Evolutionary conservation across 2,888 invertebrate genomes (phyloP), one percentile per base, ranked within the genome.

Genomic region (Caenorhabditis panamensis): DNA sequence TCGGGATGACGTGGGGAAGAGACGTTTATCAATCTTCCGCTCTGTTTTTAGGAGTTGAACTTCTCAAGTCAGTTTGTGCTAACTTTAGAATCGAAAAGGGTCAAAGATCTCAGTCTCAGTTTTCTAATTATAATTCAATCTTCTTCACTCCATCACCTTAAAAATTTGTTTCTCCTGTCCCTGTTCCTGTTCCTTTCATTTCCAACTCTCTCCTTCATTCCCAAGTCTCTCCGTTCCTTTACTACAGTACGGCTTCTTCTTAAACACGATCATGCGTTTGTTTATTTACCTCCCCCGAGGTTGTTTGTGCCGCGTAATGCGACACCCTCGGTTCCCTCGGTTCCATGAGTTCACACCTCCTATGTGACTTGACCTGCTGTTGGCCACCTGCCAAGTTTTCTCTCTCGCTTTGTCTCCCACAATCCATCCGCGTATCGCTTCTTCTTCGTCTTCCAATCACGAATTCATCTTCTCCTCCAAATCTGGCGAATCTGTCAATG

Each of bases 401-500:
- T 47, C 36, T 36, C 44, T 63, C 56, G 31, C 24, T 20, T 22
- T 41, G 58, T 64, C 31, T 24, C 36, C 24, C 41, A 49, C 47
- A 31, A 53, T 59, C 22, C 68, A 76, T 62, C 62, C 62, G 56
- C 59, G 41, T 68, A 69, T 77, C 31, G 31, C 31, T 31, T 31
- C 31, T 31, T 69, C 63, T 44, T 53, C 61, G 26, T 61, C 51
- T 59, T 66, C 28, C 68, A 76, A 69, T 69, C 63, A 63, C 61
- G 44, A 77, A 69, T 77, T 69, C 63, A 51, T 53, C 61, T 31
- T 61, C 44, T 61, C 75, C 51, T 51, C 73, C 73, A 73, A 73
- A 66, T 75, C 61, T 59, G 66, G 20, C 66, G 64, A 72, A 72
- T 72, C 63, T 67, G 66, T 76, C 76, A 76, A 62, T 67, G 51